A percentile compares a stretch with the other conserved stretches of the same genome.
These are phyloP conservation scores for Solenopsis fugax DNA, from an alignment of 1,140 invertebrate genomes.

Conservation along the genomic window DNA sequence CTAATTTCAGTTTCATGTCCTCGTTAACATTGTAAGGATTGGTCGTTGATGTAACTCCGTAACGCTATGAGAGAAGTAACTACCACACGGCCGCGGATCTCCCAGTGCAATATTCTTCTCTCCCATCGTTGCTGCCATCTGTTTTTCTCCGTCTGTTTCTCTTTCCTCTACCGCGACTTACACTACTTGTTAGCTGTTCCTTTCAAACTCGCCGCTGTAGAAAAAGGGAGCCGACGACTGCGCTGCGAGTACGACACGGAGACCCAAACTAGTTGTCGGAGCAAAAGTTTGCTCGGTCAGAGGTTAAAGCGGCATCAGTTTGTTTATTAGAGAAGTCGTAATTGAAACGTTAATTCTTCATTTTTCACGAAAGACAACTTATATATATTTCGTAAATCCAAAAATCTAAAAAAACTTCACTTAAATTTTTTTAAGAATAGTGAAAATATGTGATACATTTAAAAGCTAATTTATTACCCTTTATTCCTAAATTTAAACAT, in stretches of 20 bases:
- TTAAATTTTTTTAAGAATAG: not conserved
- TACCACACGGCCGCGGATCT: not conserved
- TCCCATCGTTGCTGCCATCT: slow-evolving; percentile 30
- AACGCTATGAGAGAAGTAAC: slow-evolving; percentile 37
- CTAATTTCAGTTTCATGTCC: slow-evolving; percentile 60
- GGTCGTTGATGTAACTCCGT: slow-evolving; percentile 44
- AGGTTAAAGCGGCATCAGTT: slow-evolving; percentile 39
- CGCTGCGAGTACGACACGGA: slow-evolving; percentile 24
- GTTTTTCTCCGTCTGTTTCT: slow-evolving; percentile 6
- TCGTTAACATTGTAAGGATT: slow-evolving; percentile 57
- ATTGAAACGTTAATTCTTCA: slow-evolving; percentile 53
- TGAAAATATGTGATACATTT: slow-evolving; percentile 7
- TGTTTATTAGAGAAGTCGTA: slow-evolving; percentile 58
- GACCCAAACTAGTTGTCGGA: slow-evolving; percentile 41
- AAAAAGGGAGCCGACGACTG: slow-evolving; percentile 28
- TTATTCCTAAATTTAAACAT: slow-evolving; percentile 36
- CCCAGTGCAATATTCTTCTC: slow-evolving; percentile 41
- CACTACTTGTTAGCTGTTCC: slow-evolving; percentile 18
- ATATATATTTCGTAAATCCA: not conserved
- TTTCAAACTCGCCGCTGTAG: slow-evolving; percentile 22
- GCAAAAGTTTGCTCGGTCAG: slow-evolving; percentile 42
- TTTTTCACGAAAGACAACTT: not conserved
- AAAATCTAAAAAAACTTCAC: not conserved
- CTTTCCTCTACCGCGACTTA: not conserved
- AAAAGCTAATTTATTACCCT: not conserved